phyloP scores from a whole-genome alignment of 2,797 vertebrate species.

The Chromis chromis region DNA sequence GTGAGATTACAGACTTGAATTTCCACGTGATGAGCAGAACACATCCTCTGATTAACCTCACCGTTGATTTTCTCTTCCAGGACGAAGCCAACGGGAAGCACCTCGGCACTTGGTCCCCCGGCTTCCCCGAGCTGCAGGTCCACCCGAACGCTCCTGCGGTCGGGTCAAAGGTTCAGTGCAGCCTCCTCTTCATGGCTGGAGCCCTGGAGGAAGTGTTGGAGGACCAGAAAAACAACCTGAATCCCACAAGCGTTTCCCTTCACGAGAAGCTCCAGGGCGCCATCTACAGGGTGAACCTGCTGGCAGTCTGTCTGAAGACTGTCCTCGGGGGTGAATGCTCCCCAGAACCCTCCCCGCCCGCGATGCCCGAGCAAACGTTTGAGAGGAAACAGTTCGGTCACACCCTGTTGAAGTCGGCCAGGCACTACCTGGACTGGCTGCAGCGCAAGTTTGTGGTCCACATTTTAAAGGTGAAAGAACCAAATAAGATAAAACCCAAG shows the following conservation, averaged over 20 bases:
- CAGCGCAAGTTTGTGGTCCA: rapidly evolving
- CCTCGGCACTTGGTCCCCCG: constrained; percentile 55
- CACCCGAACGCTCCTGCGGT: not conserved
- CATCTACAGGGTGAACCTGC: rapidly evolving
- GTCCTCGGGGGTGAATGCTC: constrained; percentile 38
- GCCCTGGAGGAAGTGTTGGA: constrained; percentile 54
- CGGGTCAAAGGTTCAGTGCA: constrained; percentile 50
- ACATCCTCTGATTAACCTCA: not conserved
- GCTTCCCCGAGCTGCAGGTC: constrained; percentile 64
- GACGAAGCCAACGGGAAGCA: constrained; percentile 64
- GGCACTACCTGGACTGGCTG: constrained; percentile 66
- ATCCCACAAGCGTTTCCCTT: constrained; percentile 47
- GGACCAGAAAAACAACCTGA: constrained; percentile 68
- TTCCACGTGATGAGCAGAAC: not conserved
- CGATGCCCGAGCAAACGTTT: constrained; percentile 2
- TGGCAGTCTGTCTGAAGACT: not conserved
- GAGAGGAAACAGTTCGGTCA: constrained; percentile 73
- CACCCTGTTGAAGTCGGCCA: constrained; percentile 56
- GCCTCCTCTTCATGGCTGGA: constrained; percentile 65
- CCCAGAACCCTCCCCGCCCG: not conserved
- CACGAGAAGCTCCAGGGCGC: not conserved
- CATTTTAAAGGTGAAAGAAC: not conserved
- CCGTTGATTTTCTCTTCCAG: constrained; percentile 37
- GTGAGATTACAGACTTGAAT: not conserved
- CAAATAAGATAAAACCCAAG: not conserved